These are phyloP conservation scores for Aphodius granarius DNA, from an alignment of 2,888 invertebrate genomes.

Conservation along the genomic window DNA sequence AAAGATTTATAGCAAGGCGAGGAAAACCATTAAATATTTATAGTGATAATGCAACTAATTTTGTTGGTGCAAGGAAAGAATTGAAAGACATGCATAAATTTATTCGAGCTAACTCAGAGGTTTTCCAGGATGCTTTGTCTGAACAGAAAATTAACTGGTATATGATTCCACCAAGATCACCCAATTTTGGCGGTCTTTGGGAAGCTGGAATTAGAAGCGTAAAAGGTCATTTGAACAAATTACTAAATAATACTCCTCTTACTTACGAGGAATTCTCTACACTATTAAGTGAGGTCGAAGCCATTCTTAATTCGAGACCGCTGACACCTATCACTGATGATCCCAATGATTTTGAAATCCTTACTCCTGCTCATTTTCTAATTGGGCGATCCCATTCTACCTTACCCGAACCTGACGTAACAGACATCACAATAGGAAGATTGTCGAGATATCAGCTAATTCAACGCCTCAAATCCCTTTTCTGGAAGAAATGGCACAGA, in stretches of 20 bases:
- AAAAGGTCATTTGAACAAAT: not conserved
- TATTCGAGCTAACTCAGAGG: too few relatives aligned
- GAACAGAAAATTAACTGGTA: too few relatives aligned
- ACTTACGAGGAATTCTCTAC: not conserved
- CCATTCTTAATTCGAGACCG: not conserved
- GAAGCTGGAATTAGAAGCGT: not conserved
- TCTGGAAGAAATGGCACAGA: not conserved
- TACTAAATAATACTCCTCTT: not conserved
- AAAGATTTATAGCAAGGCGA: conserved; percentile 40
- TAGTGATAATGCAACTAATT: conserved; percentile 43
- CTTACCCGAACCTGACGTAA: not conserved
- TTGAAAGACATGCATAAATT: conserved; percentile 16
- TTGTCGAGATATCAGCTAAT: not conserved
- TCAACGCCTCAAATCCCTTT: not conserved
- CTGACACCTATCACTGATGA: not conserved
- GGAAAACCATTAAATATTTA: conserved; percentile 36
- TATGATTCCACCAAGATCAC: not conserved
- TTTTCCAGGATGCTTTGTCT: too few relatives aligned
- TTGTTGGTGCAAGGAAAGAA: conserved; percentile 39
- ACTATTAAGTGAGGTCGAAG: not conserved
- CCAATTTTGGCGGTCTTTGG: not conserved
- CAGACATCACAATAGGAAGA: not conserved
- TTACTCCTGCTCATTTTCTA: not conserved
- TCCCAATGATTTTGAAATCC: not conserved
- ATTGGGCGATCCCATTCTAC: not conserved